Evolutionary conservation across 2,113 vertebrate species (phyloP), one percentile per base, ranked within the genome.

Genomic region (Pygoscelis adeliae): DNA sequence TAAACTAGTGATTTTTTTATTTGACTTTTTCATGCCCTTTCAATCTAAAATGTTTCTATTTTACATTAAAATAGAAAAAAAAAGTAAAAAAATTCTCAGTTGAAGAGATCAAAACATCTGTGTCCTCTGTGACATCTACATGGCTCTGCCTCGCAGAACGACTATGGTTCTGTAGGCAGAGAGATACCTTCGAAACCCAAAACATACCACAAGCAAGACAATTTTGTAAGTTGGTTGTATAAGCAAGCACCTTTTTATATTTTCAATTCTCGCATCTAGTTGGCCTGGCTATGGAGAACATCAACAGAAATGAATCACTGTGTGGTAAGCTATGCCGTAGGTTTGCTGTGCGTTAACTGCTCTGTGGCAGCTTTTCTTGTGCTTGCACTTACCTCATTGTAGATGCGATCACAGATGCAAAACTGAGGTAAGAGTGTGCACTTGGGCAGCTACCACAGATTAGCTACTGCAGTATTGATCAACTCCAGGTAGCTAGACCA

Each of bases 1-100:
- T 59, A 56, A 87, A 79, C 15, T 29, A 59, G 21, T 63, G 21
- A 13, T 88, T 62, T 92, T 84, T 94, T 83, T 29, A 49, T 70
- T 76, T 93, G 5, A 72, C 69, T 94, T 96, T 91, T 76, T 34
- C 8, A 30, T 91, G 66, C 9, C 40, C 65, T 95, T 95, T 94
- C 73, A 84, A 61, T 72, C 19, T 26, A 56, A 92, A 88, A 58
- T 73, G 19, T 63, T 81, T 94, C 21, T 44, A 36, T 55, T 85
- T 92, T 71, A 67, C 11, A 27, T 63, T 59, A 77, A 78, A 87
- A 56, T 46, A 58, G 30, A 8, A 36, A 6, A 11, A 27, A 82
- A 38, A 55, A 22, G 47, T 18, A 44, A 63, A 71, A 71, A 84
- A 74, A 3, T 38, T 86, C 71, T 83, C 62, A 20, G 3, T 12